These are phyloP conservation scores for Charanyca ferruginea DNA, from an alignment of 2,888 invertebrate genomes.

Conservation along the genomic window DNA sequence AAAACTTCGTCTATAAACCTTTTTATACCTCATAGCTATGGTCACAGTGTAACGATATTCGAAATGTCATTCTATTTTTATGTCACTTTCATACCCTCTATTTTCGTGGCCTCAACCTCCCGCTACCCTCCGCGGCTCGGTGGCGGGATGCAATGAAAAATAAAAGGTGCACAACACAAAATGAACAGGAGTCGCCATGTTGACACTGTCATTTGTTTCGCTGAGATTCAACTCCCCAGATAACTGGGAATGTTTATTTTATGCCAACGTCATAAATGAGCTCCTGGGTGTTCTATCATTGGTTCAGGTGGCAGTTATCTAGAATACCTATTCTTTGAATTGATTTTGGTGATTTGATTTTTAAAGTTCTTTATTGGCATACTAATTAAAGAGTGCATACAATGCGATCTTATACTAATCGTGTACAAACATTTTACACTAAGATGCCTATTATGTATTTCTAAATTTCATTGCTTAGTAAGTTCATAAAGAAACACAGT, in stretches of 20 bases:
- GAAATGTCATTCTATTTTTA: not conserved
- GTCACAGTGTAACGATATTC: not conserved
- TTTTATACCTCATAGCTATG: no score
- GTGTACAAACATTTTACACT: no score
- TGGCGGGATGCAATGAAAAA: conserved; percentile 77
- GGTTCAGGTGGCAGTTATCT: no score
- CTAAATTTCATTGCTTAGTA: no score
- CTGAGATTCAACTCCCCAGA: conserved; percentile 63
- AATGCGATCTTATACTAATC: no score
- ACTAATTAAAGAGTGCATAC: no score
- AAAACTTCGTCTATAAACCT: no score
- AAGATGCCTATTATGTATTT: no score
- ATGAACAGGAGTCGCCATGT: conserved; percentile 76
- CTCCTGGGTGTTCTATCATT: conserved; percentile 3
- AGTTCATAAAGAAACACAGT: no score
- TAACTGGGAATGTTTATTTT: conserved; percentile 63
- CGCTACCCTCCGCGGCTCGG: conserved; percentile 61
- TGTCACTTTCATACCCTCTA: conserved; percentile 28
- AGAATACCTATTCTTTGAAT: no score
- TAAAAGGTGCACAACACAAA: conserved; percentile 79
- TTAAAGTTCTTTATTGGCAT: no score
- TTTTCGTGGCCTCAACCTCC: conserved; percentile 59
- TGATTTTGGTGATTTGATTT: no score
- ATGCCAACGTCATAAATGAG: conserved; percentile 55
- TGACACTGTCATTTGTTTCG: conserved; percentile 78